phyloP scores from a whole-genome alignment of 2,797 vertebrate species.

The Octomys mimax region DNA sequence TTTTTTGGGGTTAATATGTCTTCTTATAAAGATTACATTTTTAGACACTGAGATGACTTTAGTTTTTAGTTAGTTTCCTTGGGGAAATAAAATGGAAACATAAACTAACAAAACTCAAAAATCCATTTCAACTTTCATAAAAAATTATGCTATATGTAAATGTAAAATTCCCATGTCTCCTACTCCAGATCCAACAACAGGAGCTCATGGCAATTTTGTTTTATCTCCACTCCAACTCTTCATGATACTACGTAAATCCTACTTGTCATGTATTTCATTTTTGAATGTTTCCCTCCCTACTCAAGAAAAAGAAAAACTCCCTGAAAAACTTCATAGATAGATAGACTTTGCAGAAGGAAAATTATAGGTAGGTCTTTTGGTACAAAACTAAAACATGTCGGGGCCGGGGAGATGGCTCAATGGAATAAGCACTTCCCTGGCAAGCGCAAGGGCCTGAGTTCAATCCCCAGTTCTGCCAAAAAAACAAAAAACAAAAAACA shows the following conservation, averaged over 20 bases:
- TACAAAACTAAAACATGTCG: background rate
- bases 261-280: background rate
- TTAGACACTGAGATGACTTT: background rate
- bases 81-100: background rate
- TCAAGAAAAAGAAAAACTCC: background rate
- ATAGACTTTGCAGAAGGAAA: background rate
- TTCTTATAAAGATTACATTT: background rate
- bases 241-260: background rate
- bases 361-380: background rate
- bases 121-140: background rate
- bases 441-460: no score
- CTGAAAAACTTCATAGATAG: background rate
- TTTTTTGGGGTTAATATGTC: background rate
- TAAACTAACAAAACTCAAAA: background rate
- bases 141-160: constrained; percentile 39
- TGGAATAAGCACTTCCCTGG: no score
- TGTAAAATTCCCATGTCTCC: background rate
- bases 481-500: no score
- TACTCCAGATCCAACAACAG: background rate
- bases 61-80: background rate
- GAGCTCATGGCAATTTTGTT: background rate
- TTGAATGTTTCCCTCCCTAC: background rate
- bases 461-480: no score
- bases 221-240: background rate
- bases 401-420: no score